These are phyloP conservation scores for Mormyrops boulengeri DNA, from an alignment of 2,797 vertebrate species.

Conservation along the genomic window DNA sequence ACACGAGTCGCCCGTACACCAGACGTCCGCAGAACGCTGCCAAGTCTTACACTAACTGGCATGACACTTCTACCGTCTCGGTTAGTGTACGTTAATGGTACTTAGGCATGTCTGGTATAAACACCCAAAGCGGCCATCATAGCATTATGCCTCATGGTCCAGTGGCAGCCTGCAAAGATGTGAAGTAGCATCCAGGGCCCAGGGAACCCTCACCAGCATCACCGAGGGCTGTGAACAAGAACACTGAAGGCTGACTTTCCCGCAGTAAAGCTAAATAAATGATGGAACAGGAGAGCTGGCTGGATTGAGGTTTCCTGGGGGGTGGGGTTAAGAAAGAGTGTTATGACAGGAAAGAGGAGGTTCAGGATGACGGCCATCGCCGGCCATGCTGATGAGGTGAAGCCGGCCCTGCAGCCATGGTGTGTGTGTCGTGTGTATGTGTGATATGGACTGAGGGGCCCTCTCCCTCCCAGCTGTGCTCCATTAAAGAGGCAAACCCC, in stretches of 20 bases:
- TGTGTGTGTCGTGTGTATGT: background rate
- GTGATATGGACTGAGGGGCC: background rate
- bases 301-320: background rate
- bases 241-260: background rate
- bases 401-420: background rate
- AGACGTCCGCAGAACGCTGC: background rate
- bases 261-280: background rate
- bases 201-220: background rate
- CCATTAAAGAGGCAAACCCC: conserved; percentile 50
- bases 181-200: background rate
- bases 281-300: background rate
- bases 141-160: conserved; percentile 12
- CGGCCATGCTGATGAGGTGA: background rate
- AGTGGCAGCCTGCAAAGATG: background rate
- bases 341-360: background rate
- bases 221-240: background rate
- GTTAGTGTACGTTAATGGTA: conserved; percentile 7
- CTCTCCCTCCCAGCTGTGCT: conserved; percentile 48
- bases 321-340: background rate
- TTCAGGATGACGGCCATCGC: background rate
- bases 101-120: background rate
- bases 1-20: background rate
- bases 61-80: background rate
- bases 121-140: background rate
- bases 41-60: background rate